Percentiles rank a stretch among this genome's conserved stretches.
Evolutionary conservation across 1,140 invertebrate species (phyloP).

Genomic region (Dendroctonus valens): DNA sequence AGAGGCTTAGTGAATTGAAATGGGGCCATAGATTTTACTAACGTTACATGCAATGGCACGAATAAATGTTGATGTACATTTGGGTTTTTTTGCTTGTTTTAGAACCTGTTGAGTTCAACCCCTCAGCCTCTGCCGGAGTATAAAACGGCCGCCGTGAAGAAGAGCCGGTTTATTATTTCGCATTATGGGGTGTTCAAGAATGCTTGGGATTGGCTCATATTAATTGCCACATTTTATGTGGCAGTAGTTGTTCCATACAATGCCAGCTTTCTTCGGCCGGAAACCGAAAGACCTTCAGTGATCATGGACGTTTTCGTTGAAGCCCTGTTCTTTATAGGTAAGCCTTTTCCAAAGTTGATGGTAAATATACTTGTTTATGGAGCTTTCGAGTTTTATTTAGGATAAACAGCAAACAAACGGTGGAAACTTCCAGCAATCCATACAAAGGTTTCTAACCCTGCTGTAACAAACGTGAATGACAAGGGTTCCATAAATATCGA

Average conservation of each 20-base stretch:
- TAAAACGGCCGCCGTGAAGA: constrained; percentile 91
- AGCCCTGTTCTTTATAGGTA: constrained; percentile 92
- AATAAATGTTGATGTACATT: too few relatives aligned
- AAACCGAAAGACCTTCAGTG: constrained; percentile 73
- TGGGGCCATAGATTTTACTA: too few relatives aligned
- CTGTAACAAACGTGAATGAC: too few relatives aligned
- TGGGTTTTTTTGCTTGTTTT: constrained; percentile 35
- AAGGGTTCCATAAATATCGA: too few relatives aligned
- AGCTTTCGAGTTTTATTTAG: too few relatives aligned
- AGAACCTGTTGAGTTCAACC: constrained; percentile 86
- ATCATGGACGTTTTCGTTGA: constrained; percentile 93
- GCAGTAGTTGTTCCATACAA: constrained; percentile 98
- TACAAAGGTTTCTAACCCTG: too few relatives aligned
- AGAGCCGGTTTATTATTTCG: constrained; percentile 89
- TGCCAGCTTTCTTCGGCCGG: constrained; percentile 81
- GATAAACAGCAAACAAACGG: too few relatives aligned
- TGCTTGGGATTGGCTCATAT: constrained; percentile 98
- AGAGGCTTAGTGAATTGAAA: too few relatives aligned
- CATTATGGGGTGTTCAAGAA: constrained; percentile 99
- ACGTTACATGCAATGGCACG: too few relatives aligned
- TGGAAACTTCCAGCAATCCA: too few relatives aligned
- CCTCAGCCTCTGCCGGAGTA: constrained; percentile 90
- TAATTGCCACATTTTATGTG: constrained; percentile 97
- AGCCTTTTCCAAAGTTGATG: constrained; percentile 4
- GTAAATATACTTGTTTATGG: too few relatives aligned